Base-by-base conservation (phyloP, 2,888 invertebrate genomes). In the Smittia sp. region DNA sequence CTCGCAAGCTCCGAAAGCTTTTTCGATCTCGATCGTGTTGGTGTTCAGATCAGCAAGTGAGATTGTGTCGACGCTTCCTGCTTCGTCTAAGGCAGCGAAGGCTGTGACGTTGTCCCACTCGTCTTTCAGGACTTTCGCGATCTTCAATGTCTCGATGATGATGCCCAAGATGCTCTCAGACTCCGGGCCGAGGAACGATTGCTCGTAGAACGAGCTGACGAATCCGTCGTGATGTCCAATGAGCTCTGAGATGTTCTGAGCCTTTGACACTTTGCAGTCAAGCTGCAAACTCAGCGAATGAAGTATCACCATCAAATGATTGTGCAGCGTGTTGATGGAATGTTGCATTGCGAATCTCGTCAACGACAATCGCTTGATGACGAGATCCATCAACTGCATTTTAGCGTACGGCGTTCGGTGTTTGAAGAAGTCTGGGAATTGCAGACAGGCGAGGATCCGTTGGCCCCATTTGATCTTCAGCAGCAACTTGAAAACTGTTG, bases 381-480 rank as follows among this genome's bases (percentile, higher is more conserved):
- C 78, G 62, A 81, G 75, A 32, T 80, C 81, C 1, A 79, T 76
- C 74, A 81, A 78, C 75, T 78, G 79, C 38, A 80, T 76, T 1
- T 78, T 77, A 0, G 77, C 78, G 73, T 79, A 81, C 0, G 79
- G 77, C 15, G 77, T 73, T 1, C 75, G 74, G 0, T 76, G 75
- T 15, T 79, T 79, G 32, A 75, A 76, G 1, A 77, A 77, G 0
- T 76, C 76, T 1, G 80, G 76, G 74, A 85, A 85, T 74, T 77
- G 77, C 13, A 86, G 77, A 75, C 83, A 84, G 76, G 85, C 83
- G 58, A 86, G 77, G 1, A 84, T 82, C 82, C 84, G 85, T 15
- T 84, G 76, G 2, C 85, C 85, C 84, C 85, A 86, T 77, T 86
- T 86, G 0, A 86, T 78, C 79, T 85, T 86, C 3, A 86, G 77